phyloP scores from a whole-genome alignment of 2,797 vertebrate species.

The Sciaenops ocellatus region DNA sequence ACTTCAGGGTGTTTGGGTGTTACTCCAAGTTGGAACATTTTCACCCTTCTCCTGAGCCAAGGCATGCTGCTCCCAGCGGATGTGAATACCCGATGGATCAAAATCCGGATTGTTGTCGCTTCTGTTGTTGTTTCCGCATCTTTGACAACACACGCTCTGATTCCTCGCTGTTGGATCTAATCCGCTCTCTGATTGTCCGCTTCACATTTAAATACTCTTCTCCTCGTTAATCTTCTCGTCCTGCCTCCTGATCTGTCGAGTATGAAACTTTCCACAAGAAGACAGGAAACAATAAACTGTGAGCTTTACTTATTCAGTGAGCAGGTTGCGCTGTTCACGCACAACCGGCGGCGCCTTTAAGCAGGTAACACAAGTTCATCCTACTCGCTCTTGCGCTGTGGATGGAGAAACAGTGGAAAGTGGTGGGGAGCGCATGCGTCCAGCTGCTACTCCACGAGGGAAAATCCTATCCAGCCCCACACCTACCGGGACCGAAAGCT shows the following conservation, averaged over 20 bases:
- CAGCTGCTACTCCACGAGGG: conserved; percentile 53
- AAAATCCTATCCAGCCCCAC: conserved; percentile 61
- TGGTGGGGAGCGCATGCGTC: conserved; percentile 85
- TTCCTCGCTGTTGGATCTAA: conserved; percentile 54
- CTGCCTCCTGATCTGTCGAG: neutral
- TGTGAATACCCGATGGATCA: conserved; percentile 32
- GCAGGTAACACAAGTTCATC: conserved; percentile 84
- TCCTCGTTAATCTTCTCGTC: conserved; percentile 37
- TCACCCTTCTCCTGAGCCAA: conserved; percentile 57
- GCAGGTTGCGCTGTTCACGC: conserved; percentile 39
- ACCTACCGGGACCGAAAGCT: conserved; percentile 80
- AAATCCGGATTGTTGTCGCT: conserved; percentile 50
- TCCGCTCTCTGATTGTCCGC: conserved; percentile 45
- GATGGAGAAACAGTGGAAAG: conserved; percentile 50
- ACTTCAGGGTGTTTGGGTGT: conserved; percentile 70
- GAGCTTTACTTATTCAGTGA: neutral
- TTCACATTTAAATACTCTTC: conserved; percentile 35
- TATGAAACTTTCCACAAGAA: conserved; percentile 42
- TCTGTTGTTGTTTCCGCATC: conserved; percentile 70
- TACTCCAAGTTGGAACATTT: conserved; percentile 59
- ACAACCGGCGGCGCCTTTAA: conserved; percentile 85
- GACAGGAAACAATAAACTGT: neutral
- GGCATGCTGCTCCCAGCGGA: conserved; percentile 48
- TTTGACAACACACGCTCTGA: conserved; percentile 59
- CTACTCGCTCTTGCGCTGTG: conserved; percentile 69